A percentile compares a stretch with the other conserved stretches of the same genome.
These are phyloP conservation scores for Lasaia peninsularis DNA, from an alignment of 1,140 invertebrate species.

Conservation along the genomic window DNA sequence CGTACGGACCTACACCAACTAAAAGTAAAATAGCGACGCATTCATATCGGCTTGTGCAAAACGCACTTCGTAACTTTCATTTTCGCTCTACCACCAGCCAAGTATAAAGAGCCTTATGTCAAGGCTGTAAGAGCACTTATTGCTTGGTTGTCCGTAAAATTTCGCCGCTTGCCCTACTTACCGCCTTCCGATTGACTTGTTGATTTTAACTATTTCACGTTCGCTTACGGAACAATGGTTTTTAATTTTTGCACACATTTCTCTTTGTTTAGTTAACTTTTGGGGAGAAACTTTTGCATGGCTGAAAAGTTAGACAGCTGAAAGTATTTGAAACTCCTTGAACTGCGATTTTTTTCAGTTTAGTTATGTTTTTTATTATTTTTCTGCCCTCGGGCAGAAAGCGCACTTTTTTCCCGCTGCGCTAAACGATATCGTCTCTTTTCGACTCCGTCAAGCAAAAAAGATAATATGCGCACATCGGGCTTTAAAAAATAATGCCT, in stretches of 20 bases:
- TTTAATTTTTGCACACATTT: conserved; percentile 26
- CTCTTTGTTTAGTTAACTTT: conserved; percentile 15
- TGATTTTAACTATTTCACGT: conserved; percentile 64
- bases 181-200: conserved; percentile 58
- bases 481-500: no score
- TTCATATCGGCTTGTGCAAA: conserved; percentile 70
- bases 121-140: conserved; percentile 28
- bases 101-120: conserved; percentile 27
- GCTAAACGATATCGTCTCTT: no score
- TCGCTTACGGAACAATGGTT: conserved; percentile 49
- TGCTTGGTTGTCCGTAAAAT: conserved; percentile 33
- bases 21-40: conserved; percentile 35
- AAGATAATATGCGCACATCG: no score
- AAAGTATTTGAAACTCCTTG: no score
- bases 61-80: conserved; percentile 66
- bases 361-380: no score
- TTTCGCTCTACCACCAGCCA: conserved; percentile 40
- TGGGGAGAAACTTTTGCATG: neutral
- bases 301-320: no score
- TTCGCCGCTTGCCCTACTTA: conserved; percentile 65
- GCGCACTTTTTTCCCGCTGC: no score
- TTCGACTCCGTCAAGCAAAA: no score
- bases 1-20: conserved; percentile 26
- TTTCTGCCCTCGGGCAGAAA: no score
- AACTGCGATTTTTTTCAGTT: no score